Conservation (phyloP, 2,113 vertebrate genomes). For the Peromyscus polionotus region DNA sequence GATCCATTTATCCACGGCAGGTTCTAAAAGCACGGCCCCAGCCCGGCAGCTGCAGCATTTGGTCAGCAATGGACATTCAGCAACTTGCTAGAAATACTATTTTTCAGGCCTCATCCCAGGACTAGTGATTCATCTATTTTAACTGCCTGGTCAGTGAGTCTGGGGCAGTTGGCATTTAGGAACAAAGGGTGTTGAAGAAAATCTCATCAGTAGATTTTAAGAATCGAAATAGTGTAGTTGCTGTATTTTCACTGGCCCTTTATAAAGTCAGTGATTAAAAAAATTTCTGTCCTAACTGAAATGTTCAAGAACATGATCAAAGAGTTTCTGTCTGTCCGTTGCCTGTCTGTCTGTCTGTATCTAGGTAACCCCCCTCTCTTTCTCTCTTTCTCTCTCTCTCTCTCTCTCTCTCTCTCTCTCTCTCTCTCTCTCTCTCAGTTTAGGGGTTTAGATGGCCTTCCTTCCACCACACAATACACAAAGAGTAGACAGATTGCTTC, state of each 20-base stretch:
- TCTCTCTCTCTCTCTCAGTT: neutral
- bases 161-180: neutral
- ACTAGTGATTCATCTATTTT: neutral
- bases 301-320: neutral
- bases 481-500: neutral
- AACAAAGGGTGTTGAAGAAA: neutral
- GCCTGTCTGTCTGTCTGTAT: too few species aligned
- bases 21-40: neutral
- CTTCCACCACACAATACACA: conserved; percentile 5
- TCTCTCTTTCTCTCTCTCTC: too few species aligned
- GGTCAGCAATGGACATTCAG: neutral
- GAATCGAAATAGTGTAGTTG: neutral
- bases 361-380: neutral
- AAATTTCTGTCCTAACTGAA: neutral
- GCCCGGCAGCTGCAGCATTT: neutral
- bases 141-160: neutral
- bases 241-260: neutral
- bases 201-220: neutral
- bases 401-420: neutral
- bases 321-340: neutral
- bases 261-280: conserved; percentile 23
- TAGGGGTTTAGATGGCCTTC: neutral
- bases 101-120: neutral
- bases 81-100: neutral
- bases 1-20: neutral